Evolutionary conservation across 2,797 vertebrate species (phyloP), one percentile per base, ranked within the genome.

Genomic region (Chaetophractus vellerosus): DNA sequence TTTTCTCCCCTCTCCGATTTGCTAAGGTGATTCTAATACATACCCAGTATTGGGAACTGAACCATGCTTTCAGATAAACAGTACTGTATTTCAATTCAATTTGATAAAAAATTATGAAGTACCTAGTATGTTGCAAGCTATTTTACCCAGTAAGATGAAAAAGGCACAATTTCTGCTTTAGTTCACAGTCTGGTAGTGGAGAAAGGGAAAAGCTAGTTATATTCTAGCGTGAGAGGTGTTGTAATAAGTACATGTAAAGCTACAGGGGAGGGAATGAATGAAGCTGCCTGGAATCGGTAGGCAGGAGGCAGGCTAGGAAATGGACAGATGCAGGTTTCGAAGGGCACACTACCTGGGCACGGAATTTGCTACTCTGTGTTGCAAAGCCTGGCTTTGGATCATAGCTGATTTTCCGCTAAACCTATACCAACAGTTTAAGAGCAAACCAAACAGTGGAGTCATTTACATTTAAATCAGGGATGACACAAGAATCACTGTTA

Each of bases 41-140:
- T n/a, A 74, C 38, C 5, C 18, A 76, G 12, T 11, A 41, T 61
- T 82, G 33, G 21, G 4, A 74, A 28, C 10, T 24, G 4, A 74
- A 28, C 14, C 31, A 63, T 18, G 12, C 1, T 76, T 76, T 83
- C 80, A 76, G 52, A 9, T 71, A 84, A 91, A 75, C 0, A 52
- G 52, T 69, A 57, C 0, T 66, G 14, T 63, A 21, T 88, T 95
- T 93, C 10, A 63, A 55, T 68, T 93, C 55, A 57, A 18, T 78
- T 92, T 84, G 80, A 93, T 75, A 80, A 63, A 45, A 9, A 55
- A 72, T 59, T 81, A 71, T 86, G 82, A 92, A 90, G 24, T 90
- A 50, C 24, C 24, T 31, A 92, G 24, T 66, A 24, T 57, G 18
- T 59, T 59, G 10, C 11, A 72, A 90, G 3, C 66, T 87, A 16